Evolutionary conservation across 2,797 vertebrate genomes (phyloP), one percentile per base, ranked within the genome.

Genomic region (Mormyrus hasselquistii): DNA sequence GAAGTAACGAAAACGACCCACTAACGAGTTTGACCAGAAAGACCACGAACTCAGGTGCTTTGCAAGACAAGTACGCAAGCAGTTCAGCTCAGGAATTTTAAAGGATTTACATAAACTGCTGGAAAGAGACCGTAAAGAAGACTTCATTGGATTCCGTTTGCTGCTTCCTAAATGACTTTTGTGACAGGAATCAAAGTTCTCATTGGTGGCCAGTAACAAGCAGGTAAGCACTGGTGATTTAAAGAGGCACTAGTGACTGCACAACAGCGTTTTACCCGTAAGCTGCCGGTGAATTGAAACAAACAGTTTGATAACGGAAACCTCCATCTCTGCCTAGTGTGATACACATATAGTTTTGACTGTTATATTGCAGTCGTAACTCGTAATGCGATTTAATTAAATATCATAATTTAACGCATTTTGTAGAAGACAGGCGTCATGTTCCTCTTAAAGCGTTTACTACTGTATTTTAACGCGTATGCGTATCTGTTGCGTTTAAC

Each of bases 171-270:
- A 94, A 91, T 94, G 93, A 93, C 92, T 94, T 91, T 87, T 86
- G 65, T 38, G 92, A 83, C 89, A 91, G 92, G 91, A 92, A 89
- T 92, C 90, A 91, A 95, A 93, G 92, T 94, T 93, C 22, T 90
- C 90, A 90, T 79, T 89, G 90, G 89, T 90, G 65, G 92, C 87
- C 91, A 91, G 89, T 90, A 86, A 92, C 87, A 88, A 89, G 38
- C 91, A 95, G 94, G 95, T 95, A 91, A 88, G 92, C 73, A 88
- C 69, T 65, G 19, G 14, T 34, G 1, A 50, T 50, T 25, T 59
- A 57, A 34, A 55, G 10, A 6, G 52, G 25, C 29, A 14, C 22
- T 12, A 86, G 4, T 50, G 49, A 86, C 84, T 52, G 44, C 47
- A 49, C 22, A n/a, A 49, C 69, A 19, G 38, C 73, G 73, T 79